Base-by-base conservation (phyloP, 2,113 vertebrate genomes). In the Ibidorhyncha struthersii region DNA sequence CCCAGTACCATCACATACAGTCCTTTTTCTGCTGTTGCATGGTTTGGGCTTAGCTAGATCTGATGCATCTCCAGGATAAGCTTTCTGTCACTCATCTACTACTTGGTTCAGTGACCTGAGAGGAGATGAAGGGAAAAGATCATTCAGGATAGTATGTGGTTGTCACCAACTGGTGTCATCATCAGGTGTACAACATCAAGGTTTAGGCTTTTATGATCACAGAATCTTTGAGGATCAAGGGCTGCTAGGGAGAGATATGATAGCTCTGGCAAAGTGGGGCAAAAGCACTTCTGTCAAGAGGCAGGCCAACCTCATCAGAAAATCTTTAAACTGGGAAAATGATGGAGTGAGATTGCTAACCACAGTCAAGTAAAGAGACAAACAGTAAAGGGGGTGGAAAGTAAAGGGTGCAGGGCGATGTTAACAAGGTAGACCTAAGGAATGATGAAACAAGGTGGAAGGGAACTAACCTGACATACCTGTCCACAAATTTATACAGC, bases 351-450 rank as follows among this genome's bases (percentile, higher is more conserved):
- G 8, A 32, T 4, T 50, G 5, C 27, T 88, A 71, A 76, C 6
- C 32, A 63, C 9, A 47, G 19, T 6, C 13, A 82, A 38, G 11
- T 40, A 41, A 81, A 80, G 9, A 76, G 10, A 38, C 17, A 43
- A 86, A 38, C 3, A 34, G 11, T 16, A 50, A 14, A 71, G 61
- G 2, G 8, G 3, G 0, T 69, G 30, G 52, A 65, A 88, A 89
- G 26, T 2, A 63, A 32, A 56, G 4, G 3, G 2, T 43, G 4
- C 40, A 72, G 21, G 63, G 5, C 4, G 50, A 2, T 32, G 3
- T 2, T 45, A 73, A 61, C 29, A 83, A 56, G 20, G 58, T 14
- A 36, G 29, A 52, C 30, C 3, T 41, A 50, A 79, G 18, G 9
- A 88, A 82, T 55, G 14, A 58, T 3, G 2, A 77, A 90, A 59